These are phyloP conservation scores for Acromyrmex heyeri DNA, from an alignment of 1,140 invertebrate species.

Conservation along the genomic window DNA sequence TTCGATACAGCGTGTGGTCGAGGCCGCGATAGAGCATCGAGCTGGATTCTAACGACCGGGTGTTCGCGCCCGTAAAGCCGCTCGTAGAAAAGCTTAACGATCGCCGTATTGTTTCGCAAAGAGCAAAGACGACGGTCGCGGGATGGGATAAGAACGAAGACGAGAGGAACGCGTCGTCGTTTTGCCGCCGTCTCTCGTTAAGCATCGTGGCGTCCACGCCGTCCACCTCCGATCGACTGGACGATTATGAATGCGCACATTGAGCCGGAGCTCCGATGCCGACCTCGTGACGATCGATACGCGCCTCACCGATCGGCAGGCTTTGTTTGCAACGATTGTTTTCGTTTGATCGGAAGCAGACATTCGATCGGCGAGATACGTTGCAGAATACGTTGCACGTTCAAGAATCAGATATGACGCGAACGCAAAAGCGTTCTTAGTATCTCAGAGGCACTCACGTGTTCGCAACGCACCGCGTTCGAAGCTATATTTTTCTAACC, in stretches of 20 bases:
- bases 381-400: neutral
- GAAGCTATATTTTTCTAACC: neutral
- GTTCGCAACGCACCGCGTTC: neutral
- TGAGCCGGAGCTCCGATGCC: neutral
- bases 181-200: conserved; percentile 37
- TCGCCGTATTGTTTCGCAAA: conserved; percentile 41
- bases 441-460: neutral
- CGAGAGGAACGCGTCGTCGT: neutral
- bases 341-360: conserved; percentile 53
- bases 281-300: conserved; percentile 39
- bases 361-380: conserved; percentile 51
- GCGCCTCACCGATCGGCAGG: conserved; percentile 29
- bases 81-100: conserved; percentile 56
- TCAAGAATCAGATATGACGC: conserved; percentile 42
- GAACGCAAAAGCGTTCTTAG: neutral
- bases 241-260: conserved; percentile 59
- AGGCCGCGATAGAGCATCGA: conserved; percentile 63
- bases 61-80: conserved; percentile 40
- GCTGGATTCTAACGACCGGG: conserved; percentile 62
- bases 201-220: conserved; percentile 39
- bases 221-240: conserved; percentile 54
- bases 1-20: conserved; percentile 65
- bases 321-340: conserved; percentile 53
- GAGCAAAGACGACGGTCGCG: neutral
- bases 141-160: conserved; percentile 8